Percentiles rank a stretch among this genome's conserved stretches.
Evolutionary conservation across 92 coral and sea anemone genomes (phyloP).

Genomic region (Palythoa heliodiscus): DNA sequence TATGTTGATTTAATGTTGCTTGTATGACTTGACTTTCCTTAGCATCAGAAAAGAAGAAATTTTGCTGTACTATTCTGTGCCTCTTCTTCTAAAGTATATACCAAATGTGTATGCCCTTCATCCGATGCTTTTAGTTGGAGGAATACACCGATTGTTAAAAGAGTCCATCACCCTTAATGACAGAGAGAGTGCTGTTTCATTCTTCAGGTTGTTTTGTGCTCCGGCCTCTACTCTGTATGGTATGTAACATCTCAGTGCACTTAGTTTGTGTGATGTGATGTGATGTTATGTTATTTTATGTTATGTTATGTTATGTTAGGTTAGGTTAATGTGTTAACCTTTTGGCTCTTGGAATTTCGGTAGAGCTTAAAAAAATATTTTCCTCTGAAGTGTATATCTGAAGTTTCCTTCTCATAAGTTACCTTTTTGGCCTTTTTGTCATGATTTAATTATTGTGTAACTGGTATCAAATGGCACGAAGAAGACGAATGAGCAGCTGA

Average conservation of each 20-base stretch:
- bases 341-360: neutral
- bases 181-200: slow-evolving; percentile 8
- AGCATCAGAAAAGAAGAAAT: slow-evolving; percentile 35
- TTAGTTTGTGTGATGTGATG: neutral
- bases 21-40: neutral
- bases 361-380: neutral
- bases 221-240: slow-evolving; percentile 8
- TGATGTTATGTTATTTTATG: too few species aligned
- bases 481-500: too few species aligned
- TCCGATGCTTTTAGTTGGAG: slow-evolving; percentile 17
- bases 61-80: slow-evolving; percentile 29
- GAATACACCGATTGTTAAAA: slow-evolving; percentile 8
- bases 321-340: neutral
- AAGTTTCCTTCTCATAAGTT: neutral
- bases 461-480: neutral
- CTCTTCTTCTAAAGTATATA: slow-evolving; percentile 13
- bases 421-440: neutral
- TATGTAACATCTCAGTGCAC: neutral
- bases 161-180: neutral
- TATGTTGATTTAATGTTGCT: neutral
- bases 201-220: slow-evolving; percentile 33
- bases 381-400: neutral
- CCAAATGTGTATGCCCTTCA: slow-evolving; percentile 4
- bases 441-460: neutral
- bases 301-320: too few species aligned